These are phyloP conservation scores for Aplocera efformata DNA, from an alignment of 2,888 invertebrate genomes.

Conservation along the genomic window DNA sequence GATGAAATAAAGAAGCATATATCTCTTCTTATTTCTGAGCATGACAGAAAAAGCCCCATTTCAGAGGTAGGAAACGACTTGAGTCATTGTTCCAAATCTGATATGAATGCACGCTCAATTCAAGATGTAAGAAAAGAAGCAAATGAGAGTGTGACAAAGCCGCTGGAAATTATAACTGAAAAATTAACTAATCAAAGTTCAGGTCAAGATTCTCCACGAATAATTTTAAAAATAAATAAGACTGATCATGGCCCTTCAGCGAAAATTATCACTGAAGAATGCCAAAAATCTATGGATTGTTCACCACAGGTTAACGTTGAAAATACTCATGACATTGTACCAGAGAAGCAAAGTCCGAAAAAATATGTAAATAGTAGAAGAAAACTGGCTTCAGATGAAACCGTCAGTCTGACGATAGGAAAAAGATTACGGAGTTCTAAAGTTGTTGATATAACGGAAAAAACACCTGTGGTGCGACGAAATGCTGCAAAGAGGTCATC, in stretches of 20 bases:
- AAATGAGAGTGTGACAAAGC: slow-evolving; percentile 60
- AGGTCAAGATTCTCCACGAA: slow-evolving; percentile 78
- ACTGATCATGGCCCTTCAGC: slow-evolving; percentile 76
- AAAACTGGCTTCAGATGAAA: slow-evolving; percentile 45
- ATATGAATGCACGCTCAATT: slow-evolving; percentile 38
- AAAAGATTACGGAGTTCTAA: slow-evolving; percentile 70
- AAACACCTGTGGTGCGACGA: slow-evolving; percentile 43
- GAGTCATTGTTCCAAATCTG: slow-evolving; percentile 29
- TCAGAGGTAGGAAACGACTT: slow-evolving; percentile 39
- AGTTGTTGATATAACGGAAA: slow-evolving; percentile 61
- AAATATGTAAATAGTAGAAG: slow-evolving; percentile 56
- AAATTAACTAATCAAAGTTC: slow-evolving; percentile 60
- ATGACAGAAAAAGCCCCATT: slow-evolving; percentile 30
- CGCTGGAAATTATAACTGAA: slow-evolving; percentile 73
- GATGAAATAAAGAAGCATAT: slow-evolving; percentile 29
- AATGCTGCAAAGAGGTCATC: slow-evolving; percentile 55
- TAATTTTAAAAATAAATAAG: slow-evolving; percentile 84
- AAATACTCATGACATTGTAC: slow-evolving; percentile 49
- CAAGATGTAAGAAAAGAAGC: slow-evolving; percentile 49
- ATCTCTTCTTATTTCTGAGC: slow-evolving; percentile 33
- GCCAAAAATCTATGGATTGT: slow-evolving; percentile 43
- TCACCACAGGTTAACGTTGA: slow-evolving; percentile 43
- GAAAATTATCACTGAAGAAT: slow-evolving; percentile 72
- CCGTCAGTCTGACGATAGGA: slow-evolving; percentile 51
- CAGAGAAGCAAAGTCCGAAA: slow-evolving; percentile 52